Evolutionary conservation across 2,888 invertebrate species (phyloP), one percentile per base, ranked within the genome.

Genomic region (Lissocephala sabroskyi): DNA sequence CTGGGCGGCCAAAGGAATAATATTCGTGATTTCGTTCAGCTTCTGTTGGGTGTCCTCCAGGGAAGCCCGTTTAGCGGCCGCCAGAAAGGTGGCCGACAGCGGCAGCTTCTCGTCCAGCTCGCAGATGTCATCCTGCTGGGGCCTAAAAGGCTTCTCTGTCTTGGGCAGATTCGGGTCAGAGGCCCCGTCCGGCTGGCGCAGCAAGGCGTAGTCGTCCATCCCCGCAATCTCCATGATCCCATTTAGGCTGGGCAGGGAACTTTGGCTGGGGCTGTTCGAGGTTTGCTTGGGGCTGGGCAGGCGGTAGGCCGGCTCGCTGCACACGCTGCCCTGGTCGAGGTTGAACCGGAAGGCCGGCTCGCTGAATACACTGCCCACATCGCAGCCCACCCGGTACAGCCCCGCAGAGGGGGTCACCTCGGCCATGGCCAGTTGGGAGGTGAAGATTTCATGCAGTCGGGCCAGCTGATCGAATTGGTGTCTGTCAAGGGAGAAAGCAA

Each of bases 101-200:
- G 23, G 23, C 3, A 23, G 23, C 23, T 23, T 23, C 74, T 86
- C 80, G 55, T 84, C 80, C 10, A 79, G 65, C 65, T 86, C 80
- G 60, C 81, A 79, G 46, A 82, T 81, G 50, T 82, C 81, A 56
- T 82, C 62, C 62, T 66, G 62, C 43, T 49, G 76, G 4, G 79
- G 52, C 9, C 79, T 70, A 57, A 82, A 82, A 0, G 82, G 60
- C 26, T 83, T 83, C 59, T 82, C 82, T 33, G 70, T 45, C 59
- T 82, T 83, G 10, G 81, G 84, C 52, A 96, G 87, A 86, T 95
- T 95, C 13, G 96, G 96, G 87, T 96, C 96, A 17, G 96, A 96
- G 42, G 96, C 95, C 39, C 96, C 96, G 76, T 96, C 96, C 3
- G 96, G 96, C 86, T 95, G 94, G 58, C 95, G 88, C 44, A 95